These are phyloP conservation scores for Halictus ligatus DNA, from an alignment of 2,888 invertebrate species.

Conservation along the genomic window DNA sequence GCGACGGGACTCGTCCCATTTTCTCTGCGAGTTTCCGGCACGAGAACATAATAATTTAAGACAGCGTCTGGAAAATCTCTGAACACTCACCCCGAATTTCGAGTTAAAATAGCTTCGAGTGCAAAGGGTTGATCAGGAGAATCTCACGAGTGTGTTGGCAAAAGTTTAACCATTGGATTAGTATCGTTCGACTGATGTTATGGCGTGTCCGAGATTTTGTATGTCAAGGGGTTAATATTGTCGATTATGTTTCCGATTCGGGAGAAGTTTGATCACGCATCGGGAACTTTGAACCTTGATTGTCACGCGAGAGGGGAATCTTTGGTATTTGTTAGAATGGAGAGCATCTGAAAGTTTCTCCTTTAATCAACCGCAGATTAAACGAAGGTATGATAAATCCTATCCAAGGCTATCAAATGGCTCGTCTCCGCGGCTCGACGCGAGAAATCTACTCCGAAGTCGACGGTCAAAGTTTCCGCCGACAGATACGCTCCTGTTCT, in stretches of 20 bases:
- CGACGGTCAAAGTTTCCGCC: conserved; percentile 15
- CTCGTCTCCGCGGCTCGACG: not conserved
- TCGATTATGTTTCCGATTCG: not conserved
- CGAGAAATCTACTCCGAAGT: not conserved
- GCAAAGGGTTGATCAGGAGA: no score
- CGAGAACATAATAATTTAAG: no score
- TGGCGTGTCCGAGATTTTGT: no score
- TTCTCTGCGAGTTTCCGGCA: no score
- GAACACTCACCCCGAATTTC: no score
- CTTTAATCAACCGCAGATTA: not conserved
- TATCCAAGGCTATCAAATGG: not conserved
- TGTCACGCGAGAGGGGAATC: not conserved
- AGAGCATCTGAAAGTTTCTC: not conserved
- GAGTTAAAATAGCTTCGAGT: no score
- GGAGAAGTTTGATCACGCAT: not conserved
- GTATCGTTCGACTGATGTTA: no score
- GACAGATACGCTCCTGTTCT: not conserved
- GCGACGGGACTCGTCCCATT: no score
- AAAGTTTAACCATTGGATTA: no score
- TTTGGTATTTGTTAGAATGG: not conserved
- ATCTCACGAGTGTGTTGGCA: no score
- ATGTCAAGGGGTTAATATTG: no score
- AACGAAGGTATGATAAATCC: not conserved
- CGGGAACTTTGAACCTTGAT: not conserved
- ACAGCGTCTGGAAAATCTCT: no score